Evolutionary conservation across 2,888 invertebrate species (phyloP).

Genomic region (Isoperla grammatica): DNA sequence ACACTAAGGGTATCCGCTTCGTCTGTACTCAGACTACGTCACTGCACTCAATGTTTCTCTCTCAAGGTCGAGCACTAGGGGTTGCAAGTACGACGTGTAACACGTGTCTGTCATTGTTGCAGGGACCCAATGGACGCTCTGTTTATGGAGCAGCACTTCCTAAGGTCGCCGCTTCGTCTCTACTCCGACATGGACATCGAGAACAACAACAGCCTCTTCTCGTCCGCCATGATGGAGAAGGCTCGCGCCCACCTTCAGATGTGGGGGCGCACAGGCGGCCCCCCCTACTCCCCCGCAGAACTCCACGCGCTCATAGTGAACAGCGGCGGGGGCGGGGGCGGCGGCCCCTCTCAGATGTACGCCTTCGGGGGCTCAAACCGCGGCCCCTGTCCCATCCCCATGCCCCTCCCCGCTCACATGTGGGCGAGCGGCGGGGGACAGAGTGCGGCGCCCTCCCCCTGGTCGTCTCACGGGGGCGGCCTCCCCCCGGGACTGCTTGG

Average conservation of each 20-base stretch:
- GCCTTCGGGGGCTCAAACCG: constrained; percentile 24
- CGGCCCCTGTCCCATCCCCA: constrained; percentile 39
- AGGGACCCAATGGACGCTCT: constrained; percentile 73
- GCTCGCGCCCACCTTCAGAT: constrained; percentile 44
- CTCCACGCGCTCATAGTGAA: constrained; percentile 42
- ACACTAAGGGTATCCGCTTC: no score
- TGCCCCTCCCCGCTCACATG: constrained; percentile 43
- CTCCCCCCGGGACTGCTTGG: constrained; percentile 43
- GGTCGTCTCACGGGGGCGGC: constrained; percentile 18
- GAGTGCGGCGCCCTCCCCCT: constrained; percentile 15
- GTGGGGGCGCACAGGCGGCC: constrained; percentile 42
- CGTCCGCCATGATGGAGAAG: constrained; percentile 46
- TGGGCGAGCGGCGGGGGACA: constrained; percentile 41
- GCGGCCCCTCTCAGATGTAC: constrained; percentile 32
- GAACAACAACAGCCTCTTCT: constrained; percentile 49
- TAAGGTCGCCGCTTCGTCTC: constrained; percentile 53
- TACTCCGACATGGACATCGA: constrained; percentile 53
- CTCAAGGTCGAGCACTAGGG: background rate
- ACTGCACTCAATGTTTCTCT: background rate
- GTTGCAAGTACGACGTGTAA: no score
- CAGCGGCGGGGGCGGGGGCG: constrained; percentile 36
- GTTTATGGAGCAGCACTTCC: constrained; percentile 70
- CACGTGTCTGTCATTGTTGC: constrained; percentile 31
- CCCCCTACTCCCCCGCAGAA: constrained; percentile 36
- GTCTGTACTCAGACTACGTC: no score